A percentile compares a stretch with the other conserved stretches of the same genome.
Evolutionary conservation across 2,888 invertebrate genomes (phyloP).

Genomic region (Nesidiocoris tenuis): DNA sequence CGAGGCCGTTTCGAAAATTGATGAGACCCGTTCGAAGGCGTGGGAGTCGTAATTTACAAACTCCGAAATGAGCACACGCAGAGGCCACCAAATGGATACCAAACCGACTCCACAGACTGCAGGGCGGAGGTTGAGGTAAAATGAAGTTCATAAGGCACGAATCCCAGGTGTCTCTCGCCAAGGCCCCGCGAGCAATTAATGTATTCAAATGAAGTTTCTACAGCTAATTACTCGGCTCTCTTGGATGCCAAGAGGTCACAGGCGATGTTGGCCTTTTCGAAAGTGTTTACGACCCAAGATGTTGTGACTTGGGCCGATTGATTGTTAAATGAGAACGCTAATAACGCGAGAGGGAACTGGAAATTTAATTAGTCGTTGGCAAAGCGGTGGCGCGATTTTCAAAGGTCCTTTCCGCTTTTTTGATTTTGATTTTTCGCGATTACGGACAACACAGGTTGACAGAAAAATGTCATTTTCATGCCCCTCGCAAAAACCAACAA

Average conservation of each 20-base stretch:
- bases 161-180: slow-evolving; percentile 29
- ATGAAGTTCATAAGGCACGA: slow-evolving; percentile 22
- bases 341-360: neutral
- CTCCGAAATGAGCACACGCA: neutral
- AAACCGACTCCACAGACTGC: too few species aligned
- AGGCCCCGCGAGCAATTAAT: slow-evolving; percentile 39
- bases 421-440: slow-evolving; percentile 11
- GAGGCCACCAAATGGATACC: neutral
- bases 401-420: slow-evolving; percentile 2
- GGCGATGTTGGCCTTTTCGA: slow-evolving; percentile 19
- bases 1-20: neutral
- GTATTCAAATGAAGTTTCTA: slow-evolving; percentile 40
- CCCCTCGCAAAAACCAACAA: too few species aligned
- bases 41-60: neutral
- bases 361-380: too few species aligned
- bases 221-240: slow-evolving; percentile 35
- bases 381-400: too few species aligned
- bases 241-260: slow-evolving; percentile 8
- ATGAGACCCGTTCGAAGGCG: neutral
- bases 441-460: too few species aligned
- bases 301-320: neutral
- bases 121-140: neutral
- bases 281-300: slow-evolving; percentile 31
- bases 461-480: too few species aligned
- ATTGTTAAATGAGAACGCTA: neutral